Base-by-base conservation (phyloP, 2,113 vertebrate genomes). In the Boleophthalmus pectinirostris region DNA sequence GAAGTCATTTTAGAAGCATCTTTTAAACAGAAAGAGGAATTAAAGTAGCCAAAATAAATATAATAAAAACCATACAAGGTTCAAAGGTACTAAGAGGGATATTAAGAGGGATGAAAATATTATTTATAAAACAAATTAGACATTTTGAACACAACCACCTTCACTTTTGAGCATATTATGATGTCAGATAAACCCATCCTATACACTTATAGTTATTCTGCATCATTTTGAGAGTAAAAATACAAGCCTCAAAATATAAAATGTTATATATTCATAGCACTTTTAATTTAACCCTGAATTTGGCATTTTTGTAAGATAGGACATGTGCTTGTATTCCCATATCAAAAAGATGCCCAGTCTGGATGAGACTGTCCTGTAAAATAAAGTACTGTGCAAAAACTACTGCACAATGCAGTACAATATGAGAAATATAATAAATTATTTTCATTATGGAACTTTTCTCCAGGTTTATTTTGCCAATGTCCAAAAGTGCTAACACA, bases 401-500 rank as follows among this genome's bases (percentile, higher is more conserved):
- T 43, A 43, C 38, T 11, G 38, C 7, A 43, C 38, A 51, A 51
- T 20, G 16, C 16, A 51, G 3, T 51, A 20, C 47, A 51, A 51
- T 51, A 54, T 54, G 18, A 18, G 51, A 54, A n/a, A 54, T 21
- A 54, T 11, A 54, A 54, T n/a, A 53, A 9, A n/a, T 53, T 2
- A 54, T 9, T n/a, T 54, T n/a, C n/a, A 18, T 21, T 2, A 21
- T n/a, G n/a, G n/a, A 20, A 3, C 9, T n/a, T 54, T 54, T 54
- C 51, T n/a, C 10, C 51, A n/a, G 20, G n/a, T 3, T 9, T 21
- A 10, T 51, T 54, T 54, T 38, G 33, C 20, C 33, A 64, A 35
- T 38, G 33, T 38, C 38, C 51, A 63, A 23, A 69, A 68, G 46
- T 66, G 18, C 67, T 60, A 67, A 53, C 51, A 25, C 65, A 1